These are phyloP conservation scores for Phorcus lineatus DNA, from an alignment of 2,888 invertebrate genomes.

Conservation along the genomic window DNA sequence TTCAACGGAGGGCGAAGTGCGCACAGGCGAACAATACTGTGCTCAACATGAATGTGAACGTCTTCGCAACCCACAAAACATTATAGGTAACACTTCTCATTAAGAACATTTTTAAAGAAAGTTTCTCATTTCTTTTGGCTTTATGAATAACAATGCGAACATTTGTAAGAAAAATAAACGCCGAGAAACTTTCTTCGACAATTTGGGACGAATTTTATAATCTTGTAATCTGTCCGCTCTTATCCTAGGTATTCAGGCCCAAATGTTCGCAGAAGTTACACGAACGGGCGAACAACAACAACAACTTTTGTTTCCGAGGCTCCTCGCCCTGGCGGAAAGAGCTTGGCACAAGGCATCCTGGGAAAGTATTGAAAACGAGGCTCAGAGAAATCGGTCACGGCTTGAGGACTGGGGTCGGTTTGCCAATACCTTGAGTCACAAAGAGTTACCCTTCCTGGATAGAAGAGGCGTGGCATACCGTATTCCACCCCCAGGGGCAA, in stretches of 20 bases:
- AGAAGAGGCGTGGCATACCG: conserved; percentile 52
- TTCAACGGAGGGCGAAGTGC: conserved; percentile 49
- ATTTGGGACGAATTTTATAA: too few species aligned
- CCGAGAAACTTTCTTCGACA: too few species aligned
- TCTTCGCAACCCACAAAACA: conserved; percentile 58
- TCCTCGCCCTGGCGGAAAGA: conserved; percentile 69
- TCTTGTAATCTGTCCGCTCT: too few species aligned
- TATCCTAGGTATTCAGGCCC: conserved; percentile 67
- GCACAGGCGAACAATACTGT: conserved; percentile 51
- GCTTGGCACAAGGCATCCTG: conserved; percentile 68
- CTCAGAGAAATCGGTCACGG: conserved; percentile 10
- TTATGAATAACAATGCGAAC: too few species aligned
- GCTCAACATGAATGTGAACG: conserved; percentile 49
- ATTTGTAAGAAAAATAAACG: too few species aligned
- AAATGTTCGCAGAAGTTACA: conserved; percentile 66
- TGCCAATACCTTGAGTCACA: conserved; percentile 53
- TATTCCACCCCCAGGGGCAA: conserved; percentile 62
- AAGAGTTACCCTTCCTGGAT: conserved; percentile 57
- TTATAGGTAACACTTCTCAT: conserved; percentile 55
- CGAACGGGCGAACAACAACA: conserved; percentile 49
- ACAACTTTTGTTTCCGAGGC: conserved; percentile 60
- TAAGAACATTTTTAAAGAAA: not conserved
- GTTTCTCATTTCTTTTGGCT: too few species aligned
- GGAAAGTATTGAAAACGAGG: conserved; percentile 49
- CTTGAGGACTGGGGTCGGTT: conserved; percentile 58